phyloP scores from a whole-genome alignment of 2,888 invertebrate genomes.

The Hirtodrosophila confusa region DNA sequence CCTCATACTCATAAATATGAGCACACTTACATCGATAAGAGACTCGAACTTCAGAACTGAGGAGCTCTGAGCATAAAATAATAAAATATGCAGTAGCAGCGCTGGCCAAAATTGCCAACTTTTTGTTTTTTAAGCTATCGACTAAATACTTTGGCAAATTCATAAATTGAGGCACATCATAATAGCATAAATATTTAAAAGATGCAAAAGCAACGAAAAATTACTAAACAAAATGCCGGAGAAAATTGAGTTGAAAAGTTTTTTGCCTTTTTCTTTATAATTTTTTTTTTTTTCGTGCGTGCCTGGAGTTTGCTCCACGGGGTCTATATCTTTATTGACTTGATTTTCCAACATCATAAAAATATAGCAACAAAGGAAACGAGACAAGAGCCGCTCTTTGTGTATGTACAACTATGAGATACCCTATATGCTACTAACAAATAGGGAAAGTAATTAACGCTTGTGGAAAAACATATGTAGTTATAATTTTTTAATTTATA shows the following conservation, averaged over 20 bases:
- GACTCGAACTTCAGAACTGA: slow-evolving; percentile 14
- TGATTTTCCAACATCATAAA: slow-evolving; percentile 60
- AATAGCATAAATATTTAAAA: slow-evolving; percentile 74
- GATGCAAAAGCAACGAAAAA: slow-evolving; percentile 42
- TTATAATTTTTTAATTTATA: too few species aligned
- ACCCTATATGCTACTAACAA: neutral
- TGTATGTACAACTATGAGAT: neutral
- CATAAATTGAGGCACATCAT: slow-evolving; percentile 72
- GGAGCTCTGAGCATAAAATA: slow-evolving; percentile 32
- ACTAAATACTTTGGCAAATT: slow-evolving; percentile 78
- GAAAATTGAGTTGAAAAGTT: slow-evolving; percentile 71
- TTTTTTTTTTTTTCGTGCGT: slow-evolving; percentile 14
- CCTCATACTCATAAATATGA: slow-evolving; percentile 58
- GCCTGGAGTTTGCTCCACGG: slow-evolving; percentile 16
- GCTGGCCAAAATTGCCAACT: slow-evolving; percentile 34
- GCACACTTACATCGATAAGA: slow-evolving; percentile 57
- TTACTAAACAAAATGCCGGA: slow-evolving; percentile 51
- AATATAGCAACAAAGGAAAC: slow-evolving; percentile 1
- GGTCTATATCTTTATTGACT: slow-evolving; percentile 60
- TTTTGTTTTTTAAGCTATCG: slow-evolving; percentile 67
- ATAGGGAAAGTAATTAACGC: too few species aligned
- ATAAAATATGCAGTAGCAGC: slow-evolving; percentile 63
- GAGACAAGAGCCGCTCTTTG: neutral
- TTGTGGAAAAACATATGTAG: too few species aligned
- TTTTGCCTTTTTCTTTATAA: slow-evolving; percentile 30